These are phyloP conservation scores for Arothron firmamentum DNA, from an alignment of 2,113 vertebrate genomes.

Conservation along the genomic window DNA sequence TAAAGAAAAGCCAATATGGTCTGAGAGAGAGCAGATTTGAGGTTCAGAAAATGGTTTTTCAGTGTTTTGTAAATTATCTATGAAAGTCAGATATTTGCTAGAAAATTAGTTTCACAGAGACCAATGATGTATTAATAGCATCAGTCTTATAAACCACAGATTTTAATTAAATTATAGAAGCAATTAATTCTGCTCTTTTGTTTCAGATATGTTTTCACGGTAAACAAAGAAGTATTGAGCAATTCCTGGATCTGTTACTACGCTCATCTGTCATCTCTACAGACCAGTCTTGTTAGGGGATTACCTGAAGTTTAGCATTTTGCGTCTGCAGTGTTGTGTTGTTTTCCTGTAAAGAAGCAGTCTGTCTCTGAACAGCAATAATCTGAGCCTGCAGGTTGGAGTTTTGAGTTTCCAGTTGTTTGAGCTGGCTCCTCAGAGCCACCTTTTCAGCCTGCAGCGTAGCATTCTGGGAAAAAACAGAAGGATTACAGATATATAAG, in stretches of 20 bases:
- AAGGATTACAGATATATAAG: not conserved
- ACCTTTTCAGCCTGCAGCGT: conserved; percentile 97
- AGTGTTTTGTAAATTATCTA: too few species aligned
- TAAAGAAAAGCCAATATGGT: too few species aligned
- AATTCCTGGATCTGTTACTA: not conserved
- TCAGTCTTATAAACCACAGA: too few species aligned
- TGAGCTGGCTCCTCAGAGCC: conserved; percentile 90
- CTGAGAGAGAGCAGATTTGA: too few species aligned
- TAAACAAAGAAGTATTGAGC: too few species aligned
- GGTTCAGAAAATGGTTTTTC: too few species aligned
- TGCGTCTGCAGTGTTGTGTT: conserved; percentile 94
- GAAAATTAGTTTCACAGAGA: too few species aligned
- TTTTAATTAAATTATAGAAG: too few species aligned
- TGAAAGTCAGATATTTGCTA: too few species aligned
- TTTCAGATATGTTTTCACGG: not conserved
- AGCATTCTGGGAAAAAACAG: conserved; percentile 81
- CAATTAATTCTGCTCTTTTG: not conserved
- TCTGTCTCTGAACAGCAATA: conserved; percentile 90
- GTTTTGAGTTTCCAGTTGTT: conserved; percentile 93
- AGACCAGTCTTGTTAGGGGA: not conserved
- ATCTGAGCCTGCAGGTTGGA: conserved; percentile 96
- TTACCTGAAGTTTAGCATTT: conserved; percentile 96
- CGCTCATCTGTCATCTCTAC: not conserved
- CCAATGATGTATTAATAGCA: too few species aligned
- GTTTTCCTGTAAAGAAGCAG: conserved; percentile 90